Evolutionary conservation across 2,797 vertebrate genomes (phyloP).

Genomic region (Premnoplex brunnescens): DNA sequence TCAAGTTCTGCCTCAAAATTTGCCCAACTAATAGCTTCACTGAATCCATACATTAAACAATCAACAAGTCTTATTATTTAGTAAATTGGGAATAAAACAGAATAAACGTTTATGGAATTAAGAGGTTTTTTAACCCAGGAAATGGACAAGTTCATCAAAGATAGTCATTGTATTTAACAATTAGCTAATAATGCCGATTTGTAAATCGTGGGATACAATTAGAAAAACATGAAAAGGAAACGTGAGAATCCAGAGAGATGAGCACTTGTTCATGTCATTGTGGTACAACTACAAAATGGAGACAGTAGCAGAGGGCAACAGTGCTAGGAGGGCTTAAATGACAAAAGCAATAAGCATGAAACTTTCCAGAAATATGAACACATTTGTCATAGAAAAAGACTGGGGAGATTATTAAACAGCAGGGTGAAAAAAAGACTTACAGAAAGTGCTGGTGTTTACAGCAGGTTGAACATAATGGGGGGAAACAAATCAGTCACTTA

Average conservation of each 20-base stretch:
- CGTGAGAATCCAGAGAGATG: not conserved
- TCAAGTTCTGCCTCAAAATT: not conserved
- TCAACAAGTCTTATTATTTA: not conserved
- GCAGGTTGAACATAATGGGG: not conserved
- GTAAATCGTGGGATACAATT: not conserved
- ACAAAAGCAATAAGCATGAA: slow-evolving; percentile 7
- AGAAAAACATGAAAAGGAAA: not conserved
- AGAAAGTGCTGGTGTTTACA: slow-evolving; percentile 19
- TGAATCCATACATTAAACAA: not conserved
- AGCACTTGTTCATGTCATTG: not conserved
- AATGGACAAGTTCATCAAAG: not conserved
- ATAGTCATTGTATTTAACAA: not conserved
- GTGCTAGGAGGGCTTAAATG: not conserved
- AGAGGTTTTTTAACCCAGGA: not conserved
- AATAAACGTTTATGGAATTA: not conserved
- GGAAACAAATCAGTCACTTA: not conserved
- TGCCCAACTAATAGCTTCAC: not conserved
- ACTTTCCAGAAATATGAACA: slow-evolving; percentile 2
- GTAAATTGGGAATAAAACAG: not conserved
- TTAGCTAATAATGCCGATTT: not conserved
- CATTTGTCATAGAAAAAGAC: not conserved
- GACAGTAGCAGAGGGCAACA: not conserved
- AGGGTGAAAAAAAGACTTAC: not conserved
- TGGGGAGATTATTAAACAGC: not conserved
- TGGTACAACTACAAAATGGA: not conserved